Base-by-base conservation (phyloP, 2,113 vertebrate genomes). In the Rhea americana region DNA sequence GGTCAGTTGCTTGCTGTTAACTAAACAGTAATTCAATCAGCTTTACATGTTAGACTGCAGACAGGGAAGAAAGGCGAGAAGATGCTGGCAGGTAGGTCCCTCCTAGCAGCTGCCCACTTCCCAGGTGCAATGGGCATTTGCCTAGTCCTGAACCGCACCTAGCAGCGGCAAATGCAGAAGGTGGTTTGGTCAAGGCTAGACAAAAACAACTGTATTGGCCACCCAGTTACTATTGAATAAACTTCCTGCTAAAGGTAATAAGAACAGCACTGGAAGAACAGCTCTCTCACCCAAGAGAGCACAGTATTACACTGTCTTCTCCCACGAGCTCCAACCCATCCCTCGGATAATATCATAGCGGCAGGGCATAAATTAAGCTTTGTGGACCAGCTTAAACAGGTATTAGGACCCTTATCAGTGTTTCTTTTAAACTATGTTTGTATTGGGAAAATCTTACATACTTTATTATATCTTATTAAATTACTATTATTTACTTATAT, bases 101-200 rank as follows among this genome's bases (percentile, higher is more conserved):
- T 65, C 56, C 2, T 1, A 0, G 0, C 48, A 50, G 12, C 13
- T 10, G 1, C 78, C 35, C 37, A 37, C 21, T 15, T 70, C 43
- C 39, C 66, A 68, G 43, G 43, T 66, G 16, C 61, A n/a, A 0
- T 1, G n/a, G 9, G 47, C 47, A 25, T 62, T 59, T 41, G 5
- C 11, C 41, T 17, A 2, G 39, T 37, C 26, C 56, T 82, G n/a
- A 28, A 7, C 1, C 11, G 20, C 89, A 50, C 17, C 47, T 47
- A 47, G 17, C 17, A 47, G 45, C 45, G 18, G 45, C 45, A 43
- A 1, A 32, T 53, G 21, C 21, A 13, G 9, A 62, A 66, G 48
- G 0, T 0, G 61, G 9, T n/a, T 73, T 61, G 21, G 68, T 37
- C 21, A 66, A 68, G 55, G 4, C 13, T 16, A 72, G 51, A n/a